Conservation (phyloP, 1,140 invertebrate genomes). For the Drosophila serrata region DNA sequence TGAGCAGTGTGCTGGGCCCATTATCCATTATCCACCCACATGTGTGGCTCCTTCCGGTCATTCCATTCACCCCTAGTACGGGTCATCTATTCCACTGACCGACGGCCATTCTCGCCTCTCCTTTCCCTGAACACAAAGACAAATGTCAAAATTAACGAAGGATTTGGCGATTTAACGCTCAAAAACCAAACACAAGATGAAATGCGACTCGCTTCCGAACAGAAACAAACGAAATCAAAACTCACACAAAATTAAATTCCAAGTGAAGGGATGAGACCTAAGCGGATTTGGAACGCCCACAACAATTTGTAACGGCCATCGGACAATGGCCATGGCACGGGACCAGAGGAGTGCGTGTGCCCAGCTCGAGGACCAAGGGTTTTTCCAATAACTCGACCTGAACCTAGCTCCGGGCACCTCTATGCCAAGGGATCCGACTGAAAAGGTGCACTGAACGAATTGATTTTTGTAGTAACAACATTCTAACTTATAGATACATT, state of each 20-base stretch:
- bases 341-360: slow-evolving; percentile 45
- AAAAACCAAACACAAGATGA: slow-evolving; percentile 74
- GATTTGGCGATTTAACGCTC: slow-evolving; percentile 81
- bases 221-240: slow-evolving; percentile 42
- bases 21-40: slow-evolving; percentile 65
- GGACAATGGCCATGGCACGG: slow-evolving; percentile 37
- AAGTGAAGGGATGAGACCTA: slow-evolving; percentile 56
- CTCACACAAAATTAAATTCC: slow-evolving; percentile 61
- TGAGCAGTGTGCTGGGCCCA: slow-evolving; percentile 52
- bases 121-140: slow-evolving; percentile 43
- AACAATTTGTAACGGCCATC: slow-evolving; percentile 83
- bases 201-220: slow-evolving; percentile 55
- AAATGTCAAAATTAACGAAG: slow-evolving; percentile 81
- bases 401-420: slow-evolving; percentile 44
- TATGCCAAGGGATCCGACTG: slow-evolving; percentile 40
- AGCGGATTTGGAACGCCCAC: slow-evolving; percentile 85
- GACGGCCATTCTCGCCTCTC: slow-evolving; percentile 49
- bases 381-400: slow-evolving; percentile 18
- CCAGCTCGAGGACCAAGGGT: slow-evolving; percentile 8
- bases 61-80: slow-evolving; percentile 52
- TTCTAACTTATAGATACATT: too few species aligned
- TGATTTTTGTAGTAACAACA: too few species aligned
- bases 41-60: slow-evolving; percentile 39
- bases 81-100: slow-evolving; percentile 62
- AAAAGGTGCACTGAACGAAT: slow-evolving; percentile 12